Percentiles rank a stretch among this genome's conserved stretches.
Evolutionary conservation across 2,797 vertebrate genomes (phyloP).

Genomic region (Gadopsis bispinosus): DNA sequence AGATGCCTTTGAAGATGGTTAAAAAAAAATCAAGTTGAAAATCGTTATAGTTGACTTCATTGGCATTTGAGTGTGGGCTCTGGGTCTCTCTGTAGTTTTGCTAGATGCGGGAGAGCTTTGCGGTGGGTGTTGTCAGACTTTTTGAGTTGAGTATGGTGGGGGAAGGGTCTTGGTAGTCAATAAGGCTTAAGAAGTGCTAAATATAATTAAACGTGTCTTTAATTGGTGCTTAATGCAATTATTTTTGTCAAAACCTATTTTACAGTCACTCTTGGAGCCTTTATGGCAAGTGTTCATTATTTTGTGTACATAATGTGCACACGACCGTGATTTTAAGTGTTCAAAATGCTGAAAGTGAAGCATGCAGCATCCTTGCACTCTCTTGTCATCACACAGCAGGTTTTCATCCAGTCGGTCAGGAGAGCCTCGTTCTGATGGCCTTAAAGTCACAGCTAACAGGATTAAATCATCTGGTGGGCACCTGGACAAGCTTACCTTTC

Average conservation of each 20-base stretch:
- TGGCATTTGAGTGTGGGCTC: constrained; percentile 72
- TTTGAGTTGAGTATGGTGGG: constrained; percentile 36
- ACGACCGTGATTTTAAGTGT: constrained; percentile 6
- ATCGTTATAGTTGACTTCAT: constrained; percentile 75
- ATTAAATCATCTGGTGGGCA: constrained; percentile 69
- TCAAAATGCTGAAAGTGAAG: constrained; percentile 19
- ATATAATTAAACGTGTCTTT: constrained; percentile 35
- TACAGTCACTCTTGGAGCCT: neutral
- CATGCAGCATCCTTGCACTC: constrained; percentile 23
- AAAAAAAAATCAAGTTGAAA: constrained; percentile 72
- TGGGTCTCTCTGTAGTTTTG: constrained; percentile 60
- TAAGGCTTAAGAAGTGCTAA: constrained; percentile 24
- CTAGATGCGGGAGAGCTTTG: constrained; percentile 43
- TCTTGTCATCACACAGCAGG: constrained; percentile 58
- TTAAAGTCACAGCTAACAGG: constrained; percentile 51
- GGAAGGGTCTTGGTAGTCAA: constrained; percentile 31
- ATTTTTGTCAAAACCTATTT: constrained; percentile 16
- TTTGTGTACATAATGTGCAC: neutral
- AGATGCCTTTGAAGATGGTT: constrained; percentile 81
- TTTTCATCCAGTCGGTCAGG: constrained; percentile 56
- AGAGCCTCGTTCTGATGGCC: constrained; percentile 48
- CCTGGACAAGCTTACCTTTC: constrained; percentile 65
- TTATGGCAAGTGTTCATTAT: constrained; percentile 1
- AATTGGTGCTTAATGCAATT: constrained; percentile 5
- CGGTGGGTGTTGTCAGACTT: constrained; percentile 41